phyloP scores from a whole-genome alignment of 2,113 vertebrate genomes.

The Sterna hirundo region DNA sequence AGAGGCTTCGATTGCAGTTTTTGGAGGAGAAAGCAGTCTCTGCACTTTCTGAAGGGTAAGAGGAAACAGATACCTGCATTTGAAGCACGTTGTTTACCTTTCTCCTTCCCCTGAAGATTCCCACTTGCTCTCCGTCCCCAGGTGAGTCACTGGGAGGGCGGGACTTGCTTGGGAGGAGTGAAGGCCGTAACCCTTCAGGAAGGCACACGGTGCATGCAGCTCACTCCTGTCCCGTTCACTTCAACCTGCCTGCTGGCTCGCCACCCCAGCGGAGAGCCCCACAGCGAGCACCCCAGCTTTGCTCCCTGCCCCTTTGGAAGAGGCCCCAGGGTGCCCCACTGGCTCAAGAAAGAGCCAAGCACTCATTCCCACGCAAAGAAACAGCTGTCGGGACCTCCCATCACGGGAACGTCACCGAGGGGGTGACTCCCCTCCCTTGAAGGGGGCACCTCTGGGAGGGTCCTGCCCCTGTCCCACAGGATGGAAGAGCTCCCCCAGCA shows the following conservation, averaged over 20 bases:
- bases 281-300: background rate
- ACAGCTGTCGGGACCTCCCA: background rate
- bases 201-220: rapidly evolving
- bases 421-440: background rate
- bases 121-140: background rate
- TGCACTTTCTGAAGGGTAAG: background rate
- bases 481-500: background rate
- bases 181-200: background rate
- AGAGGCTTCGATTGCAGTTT: background rate
- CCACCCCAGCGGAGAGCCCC: rapidly evolving
- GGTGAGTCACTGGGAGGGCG: background rate
- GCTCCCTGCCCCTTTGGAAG: background rate
- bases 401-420: rapidly evolving
- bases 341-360: background rate
- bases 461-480: background rate
- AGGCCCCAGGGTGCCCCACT: background rate
- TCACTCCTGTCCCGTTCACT: background rate
- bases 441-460: background rate
- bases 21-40: background rate
- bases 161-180: background rate
- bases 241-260: background rate
- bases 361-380: background rate
- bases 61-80: background rate
- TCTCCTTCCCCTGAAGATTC: background rate
- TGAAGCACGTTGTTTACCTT: background rate